Evolutionary conservation across 2,888 invertebrate species (phyloP).

Genomic region (Pantelozetes paolii): DNA sequence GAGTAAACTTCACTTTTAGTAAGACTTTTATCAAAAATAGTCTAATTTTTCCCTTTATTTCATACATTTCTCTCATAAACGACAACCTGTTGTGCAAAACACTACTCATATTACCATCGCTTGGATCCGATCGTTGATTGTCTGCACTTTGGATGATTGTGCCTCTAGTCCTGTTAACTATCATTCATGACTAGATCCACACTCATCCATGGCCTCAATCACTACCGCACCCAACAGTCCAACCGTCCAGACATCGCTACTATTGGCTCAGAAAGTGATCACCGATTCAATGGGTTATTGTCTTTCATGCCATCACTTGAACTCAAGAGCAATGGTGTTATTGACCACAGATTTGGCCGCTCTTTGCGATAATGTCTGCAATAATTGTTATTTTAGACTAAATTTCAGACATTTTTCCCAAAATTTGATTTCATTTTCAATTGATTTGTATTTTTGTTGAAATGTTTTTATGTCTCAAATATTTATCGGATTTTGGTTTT

Average conservation of each 20-base stretch:
- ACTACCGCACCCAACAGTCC: background rate
- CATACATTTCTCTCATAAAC: background rate
- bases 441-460: too few species aligned
- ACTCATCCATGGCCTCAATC: conserved; percentile 40
- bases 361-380: too few species aligned
- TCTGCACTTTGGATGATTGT: conserved; percentile 29
- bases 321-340: too few species aligned
- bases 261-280: too few species aligned
- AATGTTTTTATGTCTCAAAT: too few species aligned
- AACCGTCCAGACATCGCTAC: background rate
- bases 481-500: too few species aligned
- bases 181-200: conserved; percentile 43
- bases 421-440: too few species aligned
- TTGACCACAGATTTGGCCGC: too few species aligned
- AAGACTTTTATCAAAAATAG: conserved; percentile 5
- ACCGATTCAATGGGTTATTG: too few species aligned
- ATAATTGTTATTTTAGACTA: too few species aligned
- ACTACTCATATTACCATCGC: background rate
- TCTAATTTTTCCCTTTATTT: background rate
- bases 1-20: background rate
- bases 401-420: too few species aligned
- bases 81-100: background rate
- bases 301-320: too few species aligned
- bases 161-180: conserved; percentile 34
- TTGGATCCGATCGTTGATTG: background rate